Conservation (phyloP, 2,797 vertebrate genomes). For the Lagodon rhomboides region DNA sequence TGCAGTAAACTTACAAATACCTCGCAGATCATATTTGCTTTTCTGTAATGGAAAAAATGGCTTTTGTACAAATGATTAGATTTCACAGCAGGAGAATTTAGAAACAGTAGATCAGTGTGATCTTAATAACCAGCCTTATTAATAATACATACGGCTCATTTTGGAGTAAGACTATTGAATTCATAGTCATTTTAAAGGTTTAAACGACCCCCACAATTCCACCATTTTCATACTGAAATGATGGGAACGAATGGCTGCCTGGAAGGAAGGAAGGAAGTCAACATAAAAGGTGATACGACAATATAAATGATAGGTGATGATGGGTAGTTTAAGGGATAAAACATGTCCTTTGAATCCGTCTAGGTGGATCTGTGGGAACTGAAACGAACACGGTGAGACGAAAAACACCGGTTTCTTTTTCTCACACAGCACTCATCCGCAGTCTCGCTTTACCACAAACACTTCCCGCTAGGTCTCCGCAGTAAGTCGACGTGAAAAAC, state of each 20-base stretch:
- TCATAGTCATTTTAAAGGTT: too few relatives aligned
- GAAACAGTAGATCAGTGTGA: too few relatives aligned
- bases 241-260: background rate
- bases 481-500: conserved; percentile 61
- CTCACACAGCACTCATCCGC: conserved; percentile 63
- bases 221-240: conserved; percentile 1
- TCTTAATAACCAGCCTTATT: too few relatives aligned
- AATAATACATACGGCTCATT: too few relatives aligned
- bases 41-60: too few relatives aligned
- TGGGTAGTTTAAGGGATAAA: conserved; percentile 1
- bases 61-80: too few relatives aligned
- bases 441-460: conserved; percentile 75
- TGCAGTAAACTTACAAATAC: too few relatives aligned
- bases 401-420: conserved; percentile 53
- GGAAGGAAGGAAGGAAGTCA: background rate
- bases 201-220: background rate
- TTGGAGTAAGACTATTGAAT: too few relatives aligned
- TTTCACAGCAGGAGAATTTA: too few relatives aligned
- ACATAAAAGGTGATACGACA: background rate
- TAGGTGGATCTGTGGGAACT: conserved; percentile 34
- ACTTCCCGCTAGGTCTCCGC: conserved; percentile 68
- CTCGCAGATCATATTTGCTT: too few relatives aligned
- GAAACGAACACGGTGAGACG: conserved; percentile 33
- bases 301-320: background rate
- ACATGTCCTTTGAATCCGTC: conserved; percentile 8